Percentiles rank a stretch among this genome's conserved stretches.
Conservation (phyloP, 1,140 invertebrate species). For the Linepithema humile region DNA sequence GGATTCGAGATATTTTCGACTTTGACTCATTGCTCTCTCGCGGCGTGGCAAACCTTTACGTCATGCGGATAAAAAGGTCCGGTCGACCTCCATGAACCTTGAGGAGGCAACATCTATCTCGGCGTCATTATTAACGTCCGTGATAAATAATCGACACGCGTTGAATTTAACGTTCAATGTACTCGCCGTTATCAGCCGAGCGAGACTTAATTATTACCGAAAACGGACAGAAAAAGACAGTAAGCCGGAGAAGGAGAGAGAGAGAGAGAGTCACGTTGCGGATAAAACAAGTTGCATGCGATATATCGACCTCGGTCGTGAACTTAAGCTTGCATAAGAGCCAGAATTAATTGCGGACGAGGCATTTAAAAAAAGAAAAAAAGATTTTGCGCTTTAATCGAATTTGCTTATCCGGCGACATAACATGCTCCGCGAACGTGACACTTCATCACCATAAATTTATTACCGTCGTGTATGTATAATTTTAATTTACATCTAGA, state of each 20-base stretch:
- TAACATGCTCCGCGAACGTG: slow-evolving; percentile 19
- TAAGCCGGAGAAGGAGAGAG: not conserved
- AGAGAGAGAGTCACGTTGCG: not conserved
- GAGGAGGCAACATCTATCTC: slow-evolving; percentile 16
- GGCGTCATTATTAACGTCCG: slow-evolving; percentile 36
- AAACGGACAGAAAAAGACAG: slow-evolving; percentile 1
- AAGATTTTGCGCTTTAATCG: not conserved
- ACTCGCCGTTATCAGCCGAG: slow-evolving; percentile 16
- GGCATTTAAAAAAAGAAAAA: slow-evolving; percentile 6
- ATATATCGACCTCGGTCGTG: slow-evolving; percentile 38
- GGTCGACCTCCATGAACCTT: slow-evolving; percentile 51
- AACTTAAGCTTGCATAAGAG: slow-evolving; percentile 52
- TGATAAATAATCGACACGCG: slow-evolving; percentile 31
- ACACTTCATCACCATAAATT: not conserved
- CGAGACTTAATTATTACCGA: slow-evolving; percentile 38
- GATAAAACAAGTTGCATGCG: not conserved
- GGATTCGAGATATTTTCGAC: slow-evolving; percentile 37
- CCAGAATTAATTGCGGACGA: slow-evolving; percentile 32
- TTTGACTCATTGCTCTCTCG: slow-evolving; percentile 18
- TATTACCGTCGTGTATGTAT: no score
- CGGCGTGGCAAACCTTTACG: slow-evolving; percentile 8
- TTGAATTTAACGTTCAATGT: slow-evolving; percentile 38
- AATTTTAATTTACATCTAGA: no score
- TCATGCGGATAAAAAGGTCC: slow-evolving; percentile 52
- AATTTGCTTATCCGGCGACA: not conserved